These are phyloP conservation scores for Prionace glauca DNA, from an alignment of 2,797 vertebrate species.

Conservation along the genomic window DNA sequence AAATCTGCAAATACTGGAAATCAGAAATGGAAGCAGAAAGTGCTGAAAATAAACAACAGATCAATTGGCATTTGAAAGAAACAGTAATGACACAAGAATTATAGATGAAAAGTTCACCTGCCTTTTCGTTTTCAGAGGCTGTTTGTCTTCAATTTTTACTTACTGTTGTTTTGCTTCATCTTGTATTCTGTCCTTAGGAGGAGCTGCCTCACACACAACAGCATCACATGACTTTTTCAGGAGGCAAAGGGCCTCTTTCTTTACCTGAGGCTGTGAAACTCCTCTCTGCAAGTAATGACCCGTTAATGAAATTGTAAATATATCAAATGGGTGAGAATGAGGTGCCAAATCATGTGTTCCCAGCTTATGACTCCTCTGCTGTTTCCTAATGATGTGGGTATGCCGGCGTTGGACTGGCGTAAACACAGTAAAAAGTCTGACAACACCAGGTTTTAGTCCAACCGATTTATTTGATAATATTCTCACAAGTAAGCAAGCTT, in stretches of 20 bases:
- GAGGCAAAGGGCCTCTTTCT: neutral
- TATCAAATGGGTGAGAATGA: neutral
- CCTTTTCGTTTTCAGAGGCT: neutral
- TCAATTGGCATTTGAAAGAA: neutral
- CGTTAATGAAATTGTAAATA: neutral
- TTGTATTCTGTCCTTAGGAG: neutral
- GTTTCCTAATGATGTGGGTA: neutral
- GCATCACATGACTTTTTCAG: neutral
- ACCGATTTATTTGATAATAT: no score
- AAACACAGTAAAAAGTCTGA: no score
- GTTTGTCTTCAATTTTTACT: neutral
- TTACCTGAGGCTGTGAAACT: neutral
- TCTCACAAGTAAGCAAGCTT: no score
- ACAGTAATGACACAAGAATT: neutral
- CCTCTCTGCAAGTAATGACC: neutral
- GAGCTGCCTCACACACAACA: neutral
- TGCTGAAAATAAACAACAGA: neutral
- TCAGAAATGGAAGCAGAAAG: neutral
- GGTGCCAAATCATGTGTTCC: neutral
- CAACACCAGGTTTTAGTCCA: no score
- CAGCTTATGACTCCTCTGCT: neutral
- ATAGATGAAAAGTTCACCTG: neutral
- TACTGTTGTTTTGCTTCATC: neutral
- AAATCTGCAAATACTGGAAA: conserved; percentile 17
- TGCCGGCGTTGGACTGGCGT: no score